phyloP scores from a whole-genome alignment of 2,113 vertebrate genomes.

The Columba janthina region DNA sequence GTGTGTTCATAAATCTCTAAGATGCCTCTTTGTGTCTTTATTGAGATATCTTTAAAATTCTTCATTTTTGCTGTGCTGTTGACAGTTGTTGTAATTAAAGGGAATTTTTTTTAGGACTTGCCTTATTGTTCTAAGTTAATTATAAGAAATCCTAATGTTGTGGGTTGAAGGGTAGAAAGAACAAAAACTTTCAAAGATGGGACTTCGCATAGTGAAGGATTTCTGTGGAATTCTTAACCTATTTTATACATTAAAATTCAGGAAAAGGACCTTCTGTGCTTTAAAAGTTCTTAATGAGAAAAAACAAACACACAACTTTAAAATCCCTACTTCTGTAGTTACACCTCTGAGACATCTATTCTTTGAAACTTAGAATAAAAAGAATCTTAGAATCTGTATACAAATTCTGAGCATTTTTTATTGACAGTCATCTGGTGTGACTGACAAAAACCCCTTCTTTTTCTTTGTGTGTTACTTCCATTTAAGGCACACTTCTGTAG shows the following conservation, averaged over 20 bases:
- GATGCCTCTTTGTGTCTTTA: not conserved
- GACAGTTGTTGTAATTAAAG: not conserved
- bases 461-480: constrained; percentile 5
- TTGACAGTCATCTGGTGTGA: not conserved
- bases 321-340: not conserved
- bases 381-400: not conserved
- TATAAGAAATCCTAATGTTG: not conserved
- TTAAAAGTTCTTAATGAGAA: not conserved
- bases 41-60: not conserved
- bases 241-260: not conserved
- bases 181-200: not conserved
- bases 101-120: not conserved
- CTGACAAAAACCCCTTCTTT: not conserved
- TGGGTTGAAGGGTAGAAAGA: not conserved
- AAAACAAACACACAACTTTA: not conserved
- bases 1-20: not conserved
- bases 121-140: not conserved
- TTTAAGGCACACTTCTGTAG: constrained; percentile 33
- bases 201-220: not conserved
- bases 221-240: not conserved
- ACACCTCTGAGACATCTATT: not conserved
- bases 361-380: constrained; percentile 2
- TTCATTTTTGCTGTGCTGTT: not conserved
- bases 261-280: not conserved
- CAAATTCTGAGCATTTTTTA: not conserved